Percentiles rank a stretch among this genome's conserved stretches.
Evolutionary conservation across 2,113 vertebrate species (phyloP).

Genomic region (Syngnathus floridae): DNA sequence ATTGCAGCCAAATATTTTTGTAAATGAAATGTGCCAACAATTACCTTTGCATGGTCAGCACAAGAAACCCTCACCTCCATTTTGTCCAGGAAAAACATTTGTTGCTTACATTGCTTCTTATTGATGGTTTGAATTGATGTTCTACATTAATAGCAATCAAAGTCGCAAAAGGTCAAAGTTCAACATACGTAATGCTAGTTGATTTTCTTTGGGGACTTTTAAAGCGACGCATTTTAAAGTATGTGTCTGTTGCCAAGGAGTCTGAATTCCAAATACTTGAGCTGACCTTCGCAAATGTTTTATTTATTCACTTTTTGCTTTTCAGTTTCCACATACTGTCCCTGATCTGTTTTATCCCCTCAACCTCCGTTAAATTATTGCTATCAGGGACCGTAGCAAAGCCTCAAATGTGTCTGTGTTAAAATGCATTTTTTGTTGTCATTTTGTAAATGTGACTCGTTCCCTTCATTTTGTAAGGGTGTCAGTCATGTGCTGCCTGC

Average conservation of each 20-base stretch:
- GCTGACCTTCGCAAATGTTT: slow-evolving; percentile 22
- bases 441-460: slow-evolving; percentile 44
- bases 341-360: slow-evolving; percentile 15
- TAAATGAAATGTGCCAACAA: slow-evolving; percentile 8
- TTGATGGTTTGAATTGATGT: not conserved
- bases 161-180: not conserved
- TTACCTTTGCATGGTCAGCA: not conserved
- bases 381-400: slow-evolving; percentile 61
- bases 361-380: slow-evolving; percentile 46
- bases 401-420: slow-evolving; percentile 39
- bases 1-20: slow-evolving; percentile 31
- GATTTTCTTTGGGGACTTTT: not conserved
- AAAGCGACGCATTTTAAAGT: not conserved
- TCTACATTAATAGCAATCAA: not conserved
- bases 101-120: slow-evolving; percentile 17
- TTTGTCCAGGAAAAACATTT: slow-evolving; percentile 17
- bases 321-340: slow-evolving; percentile 5
- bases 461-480: slow-evolving; percentile 62
- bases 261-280: slow-evolving; percentile 28
- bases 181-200: not conserved
- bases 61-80: not conserved
- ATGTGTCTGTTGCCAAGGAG: not conserved
- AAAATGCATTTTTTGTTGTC: slow-evolving; percentile 26
- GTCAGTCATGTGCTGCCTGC: slow-evolving; percentile 33
- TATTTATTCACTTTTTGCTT: slow-evolving; percentile 43